Base-by-base conservation (phyloP, 2,113 vertebrate species). In the Sprattus sprattus region DNA sequence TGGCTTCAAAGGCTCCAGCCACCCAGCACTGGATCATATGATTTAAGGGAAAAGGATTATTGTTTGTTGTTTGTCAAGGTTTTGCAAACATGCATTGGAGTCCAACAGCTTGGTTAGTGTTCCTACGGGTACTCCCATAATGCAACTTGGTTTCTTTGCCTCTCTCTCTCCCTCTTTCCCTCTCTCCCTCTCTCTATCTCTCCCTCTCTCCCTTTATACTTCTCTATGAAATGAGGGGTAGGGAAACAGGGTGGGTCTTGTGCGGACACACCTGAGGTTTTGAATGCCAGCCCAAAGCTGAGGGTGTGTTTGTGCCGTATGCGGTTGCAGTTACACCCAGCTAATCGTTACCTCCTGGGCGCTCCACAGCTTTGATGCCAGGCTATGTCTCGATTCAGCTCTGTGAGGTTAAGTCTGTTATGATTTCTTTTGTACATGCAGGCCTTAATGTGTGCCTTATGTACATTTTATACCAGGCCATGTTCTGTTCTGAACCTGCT, bases 311-410 rank as follows among this genome's bases (percentile, higher is more conserved):
- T 87, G 91, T 81, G 84, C 90, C 91, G 91, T 90, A 93, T 93
- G 94, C 93, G 94, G 93, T 93, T 91, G 87, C 88, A 92, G 92
- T 92, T 91, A 94, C 94, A 89, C 94, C 94, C 94, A 89, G 91
- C 92, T 94, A 94, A 94, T 94, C 89, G 89, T 92, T 94, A 92
- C 93, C 94, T 94, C 89, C 92, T 93, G 93, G 92, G 89, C 90
- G 87, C 86, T 13, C 54, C 3, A 39, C 89, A 86, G 89, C 93
- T 94, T 94, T 94, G 93, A 93, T 93, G 93, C 89, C 87, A 84
- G 5, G 50, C 89, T 90, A 92, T 90, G 91, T 91, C 91, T 83
- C 87, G 28, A 64, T 64, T 81, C 88, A 85, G 88, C 91, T 92
- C 93, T 93, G 92, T 93, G 90, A 90, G 32, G 28, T 39, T 78